These are phyloP conservation scores for Himantopus leucocephalus DNA, from an alignment of 2,113 vertebrate species.

Conservation along the genomic window DNA sequence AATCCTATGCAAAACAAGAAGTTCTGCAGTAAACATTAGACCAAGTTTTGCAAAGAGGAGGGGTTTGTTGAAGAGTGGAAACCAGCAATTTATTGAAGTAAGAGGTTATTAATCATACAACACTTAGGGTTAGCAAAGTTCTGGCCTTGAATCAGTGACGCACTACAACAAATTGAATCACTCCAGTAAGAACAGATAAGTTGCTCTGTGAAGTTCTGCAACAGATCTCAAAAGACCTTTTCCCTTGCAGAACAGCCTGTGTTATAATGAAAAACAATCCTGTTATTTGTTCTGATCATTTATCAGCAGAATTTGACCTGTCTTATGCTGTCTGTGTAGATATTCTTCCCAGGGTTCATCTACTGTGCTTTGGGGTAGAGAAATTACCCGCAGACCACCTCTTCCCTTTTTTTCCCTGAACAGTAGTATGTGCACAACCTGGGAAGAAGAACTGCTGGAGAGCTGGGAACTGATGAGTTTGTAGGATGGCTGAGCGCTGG, in stretches of 20 bases:
- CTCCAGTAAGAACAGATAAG: neutral
- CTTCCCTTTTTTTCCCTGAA: neutral
- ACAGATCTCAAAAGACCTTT: slow-evolving; percentile 18
- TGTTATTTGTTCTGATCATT: neutral
- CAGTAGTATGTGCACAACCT: neutral
- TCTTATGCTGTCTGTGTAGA: neutral
- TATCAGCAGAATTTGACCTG: neutral
- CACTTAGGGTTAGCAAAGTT: slow-evolving; percentile 47
- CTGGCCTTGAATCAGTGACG: slow-evolving; percentile 33
- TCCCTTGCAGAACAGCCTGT: neutral
- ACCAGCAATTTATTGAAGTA: slow-evolving; percentile 36
- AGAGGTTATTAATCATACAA: slow-evolving; percentile 61
- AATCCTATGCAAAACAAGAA: slow-evolving; percentile 39
- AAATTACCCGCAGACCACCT: neutral
- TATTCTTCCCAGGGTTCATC: neutral
- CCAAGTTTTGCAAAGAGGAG: slow-evolving; percentile 12
- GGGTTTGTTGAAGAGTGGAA: slow-evolving; percentile 33
- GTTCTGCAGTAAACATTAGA: slow-evolving; percentile 26
- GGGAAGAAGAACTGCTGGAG: neutral
- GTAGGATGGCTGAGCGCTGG: neutral
- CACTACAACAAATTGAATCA: slow-evolving; percentile 59
- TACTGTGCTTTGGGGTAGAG: neutral
- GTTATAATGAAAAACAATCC: neutral
- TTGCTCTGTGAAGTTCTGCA: neutral
- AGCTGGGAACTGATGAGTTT: neutral